Percentiles rank a stretch among this genome's conserved stretches.
Evolutionary conservation across 2,113 vertebrate species (phyloP).

Genomic region (Mixornis gularis): DNA sequence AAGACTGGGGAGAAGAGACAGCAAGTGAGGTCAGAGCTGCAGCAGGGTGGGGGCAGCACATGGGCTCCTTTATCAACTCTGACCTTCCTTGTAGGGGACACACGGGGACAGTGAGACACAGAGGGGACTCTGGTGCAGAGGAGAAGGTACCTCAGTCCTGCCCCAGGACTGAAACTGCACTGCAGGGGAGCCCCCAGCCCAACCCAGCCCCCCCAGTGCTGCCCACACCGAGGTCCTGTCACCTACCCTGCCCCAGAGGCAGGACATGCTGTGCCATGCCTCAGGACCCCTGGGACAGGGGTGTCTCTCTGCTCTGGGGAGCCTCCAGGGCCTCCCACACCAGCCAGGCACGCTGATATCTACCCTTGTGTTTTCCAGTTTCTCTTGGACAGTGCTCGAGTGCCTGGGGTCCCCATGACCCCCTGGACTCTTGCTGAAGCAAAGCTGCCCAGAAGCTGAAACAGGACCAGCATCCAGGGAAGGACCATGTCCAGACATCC

Average conservation of each 20-base stretch:
- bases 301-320: rapidly evolving
- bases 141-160: background rate
- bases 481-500: rapidly evolving
- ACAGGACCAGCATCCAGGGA: background rate
- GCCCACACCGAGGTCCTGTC: rapidly evolving
- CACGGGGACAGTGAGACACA: background rate
- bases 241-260: no score
- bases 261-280: rapidly evolving
- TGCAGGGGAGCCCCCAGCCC: background rate
- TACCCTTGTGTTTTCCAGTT: background rate
- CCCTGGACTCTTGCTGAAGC: background rate
- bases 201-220: background rate
- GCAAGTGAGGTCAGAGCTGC: rapidly evolving
- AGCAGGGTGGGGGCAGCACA: background rate
- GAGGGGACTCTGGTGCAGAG: rapidly evolving
- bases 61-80: background rate
- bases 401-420: background rate
- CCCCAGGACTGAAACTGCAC: background rate
- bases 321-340: background rate
- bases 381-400: background rate
- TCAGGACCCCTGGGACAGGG: rapidly evolving
- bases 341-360: rapidly evolving
- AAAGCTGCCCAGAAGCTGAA: background rate
- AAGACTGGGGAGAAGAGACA: background rate
- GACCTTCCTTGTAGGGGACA: background rate